Percentiles rank a stretch among this genome's conserved stretches.
Evolutionary conservation across 2,113 vertebrate genomes (phyloP).

Genomic region (Diphyllodes magnificus): DNA sequence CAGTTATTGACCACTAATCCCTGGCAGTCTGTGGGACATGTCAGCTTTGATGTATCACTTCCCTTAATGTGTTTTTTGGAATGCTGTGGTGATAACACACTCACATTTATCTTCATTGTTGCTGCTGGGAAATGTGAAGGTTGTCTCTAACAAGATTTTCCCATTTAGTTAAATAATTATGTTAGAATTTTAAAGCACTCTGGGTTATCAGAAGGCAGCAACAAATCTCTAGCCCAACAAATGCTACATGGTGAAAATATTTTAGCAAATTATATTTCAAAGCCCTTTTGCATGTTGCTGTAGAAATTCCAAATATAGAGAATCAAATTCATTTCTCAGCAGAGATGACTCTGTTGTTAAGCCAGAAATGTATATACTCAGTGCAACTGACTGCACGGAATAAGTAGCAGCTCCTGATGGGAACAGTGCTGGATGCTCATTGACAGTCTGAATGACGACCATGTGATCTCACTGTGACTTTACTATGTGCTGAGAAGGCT

Average conservation of each 20-base stretch:
- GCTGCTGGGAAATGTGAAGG: conserved; percentile 44
- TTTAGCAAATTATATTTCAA: not conserved
- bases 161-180: conserved; percentile 2
- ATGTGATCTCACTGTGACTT: not conserved
- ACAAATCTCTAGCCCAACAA: not conserved
- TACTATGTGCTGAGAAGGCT: not conserved
- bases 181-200: not conserved
- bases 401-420: not conserved
- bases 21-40: not conserved
- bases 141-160: conserved; percentile 1
- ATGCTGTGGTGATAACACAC: not conserved
- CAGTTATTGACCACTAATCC: not conserved
- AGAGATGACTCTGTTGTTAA: not conserved
- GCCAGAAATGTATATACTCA: not conserved
- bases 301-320: not conserved
- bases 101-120: conserved; percentile 8
- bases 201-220: not conserved
- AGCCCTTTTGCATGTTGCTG: not conserved
- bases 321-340: not conserved
- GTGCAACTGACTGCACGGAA: not conserved
- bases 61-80: conserved; percentile 27
- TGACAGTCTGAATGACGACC: not conserved
- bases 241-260: not conserved
- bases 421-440: not conserved
- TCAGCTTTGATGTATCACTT: conserved; percentile 22